Evolutionary conservation across 2,888 invertebrate genomes (phyloP), one percentile per base, ranked within the genome.

Genomic region (Acleris emargana): DNA sequence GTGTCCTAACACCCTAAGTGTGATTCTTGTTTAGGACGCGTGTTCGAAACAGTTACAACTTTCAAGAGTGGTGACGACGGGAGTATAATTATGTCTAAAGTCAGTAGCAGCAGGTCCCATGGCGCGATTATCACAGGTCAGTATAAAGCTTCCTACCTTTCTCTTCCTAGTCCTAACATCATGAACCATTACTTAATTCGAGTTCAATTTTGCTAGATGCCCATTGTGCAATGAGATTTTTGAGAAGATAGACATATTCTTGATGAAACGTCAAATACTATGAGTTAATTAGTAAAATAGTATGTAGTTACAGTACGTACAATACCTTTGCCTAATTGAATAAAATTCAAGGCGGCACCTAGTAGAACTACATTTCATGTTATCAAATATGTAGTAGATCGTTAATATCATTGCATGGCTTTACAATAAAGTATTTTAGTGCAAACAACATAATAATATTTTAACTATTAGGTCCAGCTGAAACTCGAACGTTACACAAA

Each of bases 71-170:
- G 84, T 72, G 87, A 82, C 70, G 86, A 89, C 76, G 93, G 93
- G 71, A 85, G 89, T 71, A 92, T 93, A 74, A 77, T 91, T 72
- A 82, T 91, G 76, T 93, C 93, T 82, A 93, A 93, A 87, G 93
- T 94, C 79, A 94, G 94, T 88, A 94, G 94, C 73, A 93, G 93
- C 73, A 93, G 91, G 72, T 94, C 94, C 70, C 94, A 95, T 76
- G 94, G 94, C 83, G 94, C 94, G 70, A 93, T 94, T 71, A 87
- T 94, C 69, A 91, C 94, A 94, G 95, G 95, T 95, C 93, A 93
- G 91, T 93, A 87, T 78, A 16, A 62, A 68, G 88, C 89, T 88
- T 89, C 69, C 77, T 80, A 76, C 87, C 88, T 85, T 85, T 81
- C 80, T 83, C 82, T 81, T 84, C 76, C 62, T 62, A 64, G 52